phyloP scores from a whole-genome alignment of 2,797 vertebrate genomes.

The Enteromius treurensis region DNA sequence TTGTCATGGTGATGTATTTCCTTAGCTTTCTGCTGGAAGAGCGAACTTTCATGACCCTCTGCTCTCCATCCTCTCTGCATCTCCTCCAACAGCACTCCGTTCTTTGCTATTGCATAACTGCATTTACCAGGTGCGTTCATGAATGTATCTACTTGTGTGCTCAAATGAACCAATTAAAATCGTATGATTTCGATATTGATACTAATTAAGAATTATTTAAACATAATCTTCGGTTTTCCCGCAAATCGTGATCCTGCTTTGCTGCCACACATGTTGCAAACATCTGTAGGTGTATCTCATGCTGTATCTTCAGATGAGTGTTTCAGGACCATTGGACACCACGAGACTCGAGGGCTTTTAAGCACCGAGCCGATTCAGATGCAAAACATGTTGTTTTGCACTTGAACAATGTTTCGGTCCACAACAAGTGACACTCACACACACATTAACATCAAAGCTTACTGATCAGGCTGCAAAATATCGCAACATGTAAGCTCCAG shows the following conservation, averaged over 20 bases:
- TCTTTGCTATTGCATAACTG: slow-evolving; percentile 31
- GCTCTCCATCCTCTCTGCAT: slow-evolving; percentile 56
- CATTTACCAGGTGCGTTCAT: neutral
- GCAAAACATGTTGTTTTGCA: slow-evolving; percentile 49
- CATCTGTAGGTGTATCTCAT: slow-evolving; percentile 19
- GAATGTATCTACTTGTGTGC: neutral
- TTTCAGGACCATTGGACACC: slow-evolving; percentile 14
- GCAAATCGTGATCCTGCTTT: neutral
- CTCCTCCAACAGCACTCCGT: slow-evolving; percentile 41
- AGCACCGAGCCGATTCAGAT: slow-evolving; percentile 35
- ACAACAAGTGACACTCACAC: slow-evolving; percentile 21
- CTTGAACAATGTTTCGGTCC: slow-evolving; percentile 2
- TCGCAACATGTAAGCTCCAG: neutral
- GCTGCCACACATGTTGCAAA: slow-evolving; percentile 22
- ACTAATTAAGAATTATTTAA: neutral
- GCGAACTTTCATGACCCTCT: slow-evolving; percentile 60
- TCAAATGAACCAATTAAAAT: slow-evolving; percentile 4
- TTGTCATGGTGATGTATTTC: slow-evolving; percentile 75
- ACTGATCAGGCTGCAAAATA: slow-evolving; percentile 24
- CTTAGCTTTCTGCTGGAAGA: slow-evolving; percentile 60
- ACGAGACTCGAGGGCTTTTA: slow-evolving; percentile 10
- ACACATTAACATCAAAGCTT: slow-evolving; percentile 50
- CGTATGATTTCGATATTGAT: neutral
- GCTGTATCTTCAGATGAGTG: neutral
- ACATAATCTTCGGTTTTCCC: neutral